Conservation (phyloP, 2,888 invertebrate genomes). For the Scaptomyza caliginosa region DNA sequence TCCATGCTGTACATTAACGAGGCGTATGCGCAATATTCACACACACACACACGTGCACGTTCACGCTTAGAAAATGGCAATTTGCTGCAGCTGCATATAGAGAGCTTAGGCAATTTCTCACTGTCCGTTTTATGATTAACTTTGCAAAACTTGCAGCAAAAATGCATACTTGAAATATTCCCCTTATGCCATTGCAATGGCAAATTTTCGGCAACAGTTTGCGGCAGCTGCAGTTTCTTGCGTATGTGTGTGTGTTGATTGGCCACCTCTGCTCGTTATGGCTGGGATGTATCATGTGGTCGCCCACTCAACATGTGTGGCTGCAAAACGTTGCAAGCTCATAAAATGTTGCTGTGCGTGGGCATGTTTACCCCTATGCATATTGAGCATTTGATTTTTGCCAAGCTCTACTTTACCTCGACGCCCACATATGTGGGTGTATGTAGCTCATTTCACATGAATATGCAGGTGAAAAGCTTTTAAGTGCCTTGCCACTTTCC, state of each 20-base stretch:
- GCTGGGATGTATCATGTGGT: constrained; percentile 30
- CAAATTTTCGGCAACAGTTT: constrained; percentile 19
- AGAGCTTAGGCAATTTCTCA: constrained; percentile 31
- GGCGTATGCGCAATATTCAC: constrained; percentile 61
- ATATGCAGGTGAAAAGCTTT: constrained; percentile 50
- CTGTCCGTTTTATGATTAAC: constrained; percentile 55
- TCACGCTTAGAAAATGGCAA: constrained; percentile 34
- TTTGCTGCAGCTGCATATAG: constrained; percentile 18
- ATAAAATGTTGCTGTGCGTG: constrained; percentile 11
- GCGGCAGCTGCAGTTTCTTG: constrained; percentile 7
- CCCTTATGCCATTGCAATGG: constrained; percentile 7
- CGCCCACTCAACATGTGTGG: constrained; percentile 9
- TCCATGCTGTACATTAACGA: constrained; percentile 28
- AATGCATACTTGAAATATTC: constrained; percentile 46
- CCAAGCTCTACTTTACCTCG: background rate
- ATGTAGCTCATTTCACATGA: constrained; percentile 21
- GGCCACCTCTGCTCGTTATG: constrained; percentile 43
- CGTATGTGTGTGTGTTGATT: constrained; percentile 5
- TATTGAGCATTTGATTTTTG: constrained; percentile 19
- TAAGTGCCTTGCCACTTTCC: constrained; percentile 46
- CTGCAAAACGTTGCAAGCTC: constrained; percentile 9
- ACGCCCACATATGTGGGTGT: constrained; percentile 7
- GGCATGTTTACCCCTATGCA: constrained; percentile 22
- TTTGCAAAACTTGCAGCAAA: constrained; percentile 39
- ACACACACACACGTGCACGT: constrained; percentile 25